phyloP scores from a whole-genome alignment of 2,797 vertebrate species.

The Euphonia xanthogaster region DNA sequence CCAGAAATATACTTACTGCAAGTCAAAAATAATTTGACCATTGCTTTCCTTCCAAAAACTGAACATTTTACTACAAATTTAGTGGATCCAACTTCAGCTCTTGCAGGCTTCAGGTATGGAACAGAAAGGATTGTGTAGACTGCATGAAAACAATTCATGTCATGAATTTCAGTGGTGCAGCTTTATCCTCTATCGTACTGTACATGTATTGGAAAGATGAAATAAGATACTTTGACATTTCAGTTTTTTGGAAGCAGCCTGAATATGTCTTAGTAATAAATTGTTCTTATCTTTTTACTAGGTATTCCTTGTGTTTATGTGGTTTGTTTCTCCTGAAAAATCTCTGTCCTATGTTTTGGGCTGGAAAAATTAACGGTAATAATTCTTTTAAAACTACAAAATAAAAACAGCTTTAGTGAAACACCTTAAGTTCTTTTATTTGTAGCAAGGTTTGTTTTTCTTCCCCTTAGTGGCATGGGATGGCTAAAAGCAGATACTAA shows the following conservation, averaged over 20 bases:
- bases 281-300: constrained; percentile 64
- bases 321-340: constrained; percentile 61
- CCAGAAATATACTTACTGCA: constrained; percentile 54
- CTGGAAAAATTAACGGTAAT: constrained; percentile 51
- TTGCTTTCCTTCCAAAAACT: constrained; percentile 60
- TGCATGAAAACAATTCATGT: constrained; percentile 62
- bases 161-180: constrained; percentile 71
- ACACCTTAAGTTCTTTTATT: constrained; percentile 71
- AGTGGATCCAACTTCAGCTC: constrained; percentile 55
- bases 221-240: constrained; percentile 52
- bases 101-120: constrained; percentile 35
- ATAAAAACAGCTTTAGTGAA: constrained; percentile 75
- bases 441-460: constrained; percentile 41
- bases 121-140: constrained; percentile 58
- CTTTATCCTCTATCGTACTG: constrained; percentile 66
- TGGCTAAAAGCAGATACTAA: constrained; percentile 63
- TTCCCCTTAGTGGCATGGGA: constrained; percentile 52
- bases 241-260: constrained; percentile 69
- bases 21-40: constrained; percentile 62
- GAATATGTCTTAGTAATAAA: constrained; percentile 65
- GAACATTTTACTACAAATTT: constrained; percentile 49
- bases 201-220: constrained; percentile 73
- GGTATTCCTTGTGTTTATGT: constrained; percentile 57
- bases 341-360: constrained; percentile 28
- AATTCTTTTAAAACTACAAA: constrained; percentile 58